phyloP scores from a whole-genome alignment of 2,888 invertebrate genomes.

The Lasioglossum leucozonium region DNA sequence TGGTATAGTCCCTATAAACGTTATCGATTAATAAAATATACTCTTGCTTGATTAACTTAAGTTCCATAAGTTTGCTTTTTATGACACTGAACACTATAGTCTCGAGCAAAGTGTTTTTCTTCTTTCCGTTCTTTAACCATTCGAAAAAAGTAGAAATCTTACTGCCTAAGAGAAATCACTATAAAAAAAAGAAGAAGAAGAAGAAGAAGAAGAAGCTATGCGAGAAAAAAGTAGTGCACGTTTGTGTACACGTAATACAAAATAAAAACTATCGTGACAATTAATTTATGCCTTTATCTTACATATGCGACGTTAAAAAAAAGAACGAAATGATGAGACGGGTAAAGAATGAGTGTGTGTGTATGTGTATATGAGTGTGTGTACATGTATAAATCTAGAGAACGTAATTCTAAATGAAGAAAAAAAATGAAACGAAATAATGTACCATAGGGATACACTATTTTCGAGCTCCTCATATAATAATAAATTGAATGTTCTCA shows the following conservation, averaged over 20 bases:
- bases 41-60: slow-evolving; percentile 57
- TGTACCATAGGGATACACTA: slow-evolving; percentile 74
- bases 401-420: slow-evolving; percentile 44
- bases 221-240: slow-evolving; percentile 45
- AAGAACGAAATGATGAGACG: slow-evolving; percentile 4
- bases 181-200: too few relatives aligned
- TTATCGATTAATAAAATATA: slow-evolving; percentile 48
- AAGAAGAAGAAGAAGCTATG: slow-evolving; percentile 43
- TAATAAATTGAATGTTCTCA: slow-evolving; percentile 72
- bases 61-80: slow-evolving; percentile 55
- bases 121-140: slow-evolving; percentile 12
- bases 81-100: slow-evolving; percentile 62
- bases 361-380: background rate
- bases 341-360: slow-evolving; percentile 39
- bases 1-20: slow-evolving; percentile 52
- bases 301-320: slow-evolving; percentile 56
- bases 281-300: slow-evolving; percentile 61
- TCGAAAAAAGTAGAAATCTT: slow-evolving; percentile 51
- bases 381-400: slow-evolving; percentile 50
- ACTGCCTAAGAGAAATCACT: slow-evolving; percentile 45
- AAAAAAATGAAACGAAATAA: slow-evolving; percentile 31
- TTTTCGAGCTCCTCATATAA: slow-evolving; percentile 67
- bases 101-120: slow-evolving; percentile 48
- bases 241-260: slow-evolving; percentile 62
- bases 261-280: slow-evolving; percentile 51